These are phyloP conservation scores for Linurgus olivaceus DNA, from an alignment of 2,797 vertebrate genomes.

Conservation along the genomic window DNA sequence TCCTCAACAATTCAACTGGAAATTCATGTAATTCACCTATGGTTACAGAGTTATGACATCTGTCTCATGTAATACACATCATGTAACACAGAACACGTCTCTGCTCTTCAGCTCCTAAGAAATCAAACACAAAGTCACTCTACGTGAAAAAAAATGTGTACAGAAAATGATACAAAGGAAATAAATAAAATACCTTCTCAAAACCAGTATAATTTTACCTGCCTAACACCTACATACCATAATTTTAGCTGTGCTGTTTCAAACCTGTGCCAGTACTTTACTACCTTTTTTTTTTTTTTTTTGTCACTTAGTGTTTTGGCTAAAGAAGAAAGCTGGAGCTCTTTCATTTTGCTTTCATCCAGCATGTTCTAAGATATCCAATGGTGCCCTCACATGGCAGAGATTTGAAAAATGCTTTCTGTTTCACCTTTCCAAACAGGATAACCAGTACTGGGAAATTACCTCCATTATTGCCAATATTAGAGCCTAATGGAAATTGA, in stretches of 20 bases:
- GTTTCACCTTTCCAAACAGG: not conserved
- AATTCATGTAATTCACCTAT: not conserved
- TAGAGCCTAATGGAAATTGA: not conserved
- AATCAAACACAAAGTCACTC: not conserved
- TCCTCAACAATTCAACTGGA: not conserved
- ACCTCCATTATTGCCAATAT: not conserved
- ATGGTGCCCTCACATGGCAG: constrained; percentile 68
- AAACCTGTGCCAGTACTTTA: not conserved
- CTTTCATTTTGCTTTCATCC: not conserved
- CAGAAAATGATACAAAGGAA: not conserved
- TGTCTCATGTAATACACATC: not conserved
- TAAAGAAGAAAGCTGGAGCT: not conserved
- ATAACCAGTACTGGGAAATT: not conserved
- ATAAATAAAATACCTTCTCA: not conserved
- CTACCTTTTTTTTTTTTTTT: not conserved
- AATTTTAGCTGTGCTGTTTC: not conserved
- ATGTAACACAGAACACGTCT: not conserved
- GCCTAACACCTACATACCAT: not conserved
- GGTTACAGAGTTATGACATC: not conserved
- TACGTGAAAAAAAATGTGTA: not conserved
- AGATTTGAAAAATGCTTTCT: not conserved
- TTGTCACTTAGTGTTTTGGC: not conserved
- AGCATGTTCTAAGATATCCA: not conserved
- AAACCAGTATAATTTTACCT: not conserved
- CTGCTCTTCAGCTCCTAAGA: not conserved